A percentile compares a stretch with the other conserved stretches of the same genome.
Conservation (phyloP, 2,888 invertebrate species). For the Salticus scenicus region DNA sequence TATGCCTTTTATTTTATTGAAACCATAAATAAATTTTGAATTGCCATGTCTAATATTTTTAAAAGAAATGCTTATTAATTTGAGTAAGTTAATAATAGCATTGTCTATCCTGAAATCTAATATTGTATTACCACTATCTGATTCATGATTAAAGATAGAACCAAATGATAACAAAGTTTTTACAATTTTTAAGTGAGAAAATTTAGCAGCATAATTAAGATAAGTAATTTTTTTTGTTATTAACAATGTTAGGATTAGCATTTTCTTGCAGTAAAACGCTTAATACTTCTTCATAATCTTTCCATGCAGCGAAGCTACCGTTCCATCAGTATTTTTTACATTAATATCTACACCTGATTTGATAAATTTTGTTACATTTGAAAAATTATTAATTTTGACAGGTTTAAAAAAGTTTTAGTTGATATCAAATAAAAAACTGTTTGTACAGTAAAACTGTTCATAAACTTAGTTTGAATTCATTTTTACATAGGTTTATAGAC, state of each 20-base stretch:
- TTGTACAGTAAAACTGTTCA: too few relatives aligned
- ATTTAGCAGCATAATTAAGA: conserved; percentile 34
- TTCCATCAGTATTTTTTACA: conserved; percentile 11
- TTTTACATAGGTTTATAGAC: too few relatives aligned
- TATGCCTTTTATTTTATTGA: neutral
- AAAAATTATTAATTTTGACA: conserved; percentile 7
- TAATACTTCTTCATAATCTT: conserved; percentile 26
- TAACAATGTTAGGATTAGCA: conserved; percentile 37
- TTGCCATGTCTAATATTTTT: neutral
- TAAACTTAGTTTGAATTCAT: too few relatives aligned
- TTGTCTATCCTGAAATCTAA: conserved; percentile 28
- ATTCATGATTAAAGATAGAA: conserved; percentile 19
- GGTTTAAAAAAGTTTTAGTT: conserved; percentile 38
- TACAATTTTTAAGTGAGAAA: conserved; percentile 13
- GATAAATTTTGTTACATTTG: neutral
- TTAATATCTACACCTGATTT: conserved; percentile 35
- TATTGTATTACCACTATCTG: conserved; percentile 12
- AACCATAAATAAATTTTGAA: conserved; percentile 10
- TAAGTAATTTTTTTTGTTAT: neutral
- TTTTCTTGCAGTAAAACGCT: conserved; percentile 22
- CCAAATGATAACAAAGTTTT: conserved; percentile 14
- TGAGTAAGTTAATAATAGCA: neutral
- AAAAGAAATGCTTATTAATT: neutral
- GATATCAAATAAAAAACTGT: neutral
- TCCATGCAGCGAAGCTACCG: conserved; percentile 26